Base-by-base conservation (phyloP, 2,888 invertebrate species). In the Villa cingulata region DNA sequence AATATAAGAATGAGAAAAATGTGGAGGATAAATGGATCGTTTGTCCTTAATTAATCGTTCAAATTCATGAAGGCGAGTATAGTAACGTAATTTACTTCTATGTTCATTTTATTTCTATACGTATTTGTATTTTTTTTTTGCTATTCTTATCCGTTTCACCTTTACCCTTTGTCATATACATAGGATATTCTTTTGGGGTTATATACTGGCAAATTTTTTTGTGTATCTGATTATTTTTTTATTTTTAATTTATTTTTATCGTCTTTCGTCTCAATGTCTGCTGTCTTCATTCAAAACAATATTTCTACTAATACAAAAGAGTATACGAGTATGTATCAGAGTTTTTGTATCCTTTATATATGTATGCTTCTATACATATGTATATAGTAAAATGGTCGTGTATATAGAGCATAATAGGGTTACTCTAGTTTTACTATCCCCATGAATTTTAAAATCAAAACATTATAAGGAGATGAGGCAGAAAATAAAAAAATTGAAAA, bases 51-150 rank as follows among this genome's bases (percentile, higher is more conserved):
- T 53, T 53, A 53, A 53, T 52, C 52, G 48, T 52, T 49, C 51
- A 53, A 53, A 53, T 53, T 53, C 53, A 52, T 52, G 50, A 47
- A 53, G 52, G 52, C 50, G 48, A 52, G 53, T n/a, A n/a, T n/a
- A n/a, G n/a, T 52, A 53, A 53, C 52, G 52, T 51, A 53, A 53
- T 53, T 53, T 46, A 42, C 41, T 46, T 46, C 37, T 41, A 41
- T 23, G 7, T 23, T 23, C 23, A 23, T 23, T 23, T 4, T 23
- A n/a, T n/a, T n/a, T n/a, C n/a, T n/a, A n/a, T n/a, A n/a, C n/a
- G n/a, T n/a, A n/a, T n/a, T n/a, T n/a, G n/a, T n/a, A n/a, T n/a
- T n/a, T n/a, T n/a, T n/a, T n/a, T n/a, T n/a, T n/a, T n/a, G n/a
- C n/a, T n/a, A n/a, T n/a, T n/a, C n/a, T 23, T 23, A 4, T 23